Base-by-base conservation (phyloP, 2,113 vertebrate species). In the Malurus elegans region DNA sequence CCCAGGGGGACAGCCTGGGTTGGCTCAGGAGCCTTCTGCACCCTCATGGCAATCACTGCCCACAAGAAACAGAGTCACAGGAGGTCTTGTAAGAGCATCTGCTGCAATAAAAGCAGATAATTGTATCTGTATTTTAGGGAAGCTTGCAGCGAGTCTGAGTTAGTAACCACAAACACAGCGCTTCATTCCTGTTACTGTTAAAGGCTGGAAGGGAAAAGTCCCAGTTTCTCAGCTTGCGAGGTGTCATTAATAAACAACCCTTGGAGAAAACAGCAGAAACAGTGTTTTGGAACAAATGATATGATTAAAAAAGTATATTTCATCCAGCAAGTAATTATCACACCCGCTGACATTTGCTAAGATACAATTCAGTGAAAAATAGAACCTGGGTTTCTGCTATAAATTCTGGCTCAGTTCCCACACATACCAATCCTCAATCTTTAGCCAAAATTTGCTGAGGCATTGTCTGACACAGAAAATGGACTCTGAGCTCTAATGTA, bases 251-350 rank as follows among this genome's bases (percentile, higher is more conserved):
- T 66, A 86, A 88, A 92, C 44, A 93, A 31, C 40, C 32, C 18
- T 16, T 12, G 24, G 29, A 62, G 47, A 88, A 83, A 93, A 83
- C 19, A 78, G 17, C 45, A 94, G 78, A 62, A 91, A 64, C 31
- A 42, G 50, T 66, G 58, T 73, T 88, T 78, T 78, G 40, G 56
- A 95, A 84, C 36, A 86, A 94, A 93, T 64, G 1, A 80, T 26
- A 45, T 56, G 20, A 92, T 80, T 78, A 4, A 24, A 91, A 78
- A 88, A 66, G 67, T 78, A 8, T 87, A 75, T 89, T 94, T 94
- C 34, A 92, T 85, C 79, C 71, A 94, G 74, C 66, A 88, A 91
- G 87, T 86, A 73, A 96, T 92, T 93, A 96, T 82, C 71, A 88
- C 76, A 69, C 92, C 58, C 4, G 1, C 53, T 78, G 84, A 66